Evolutionary conservation across 2,113 vertebrate genomes (phyloP).

Genomic region (Carollia perspicillata): DNA sequence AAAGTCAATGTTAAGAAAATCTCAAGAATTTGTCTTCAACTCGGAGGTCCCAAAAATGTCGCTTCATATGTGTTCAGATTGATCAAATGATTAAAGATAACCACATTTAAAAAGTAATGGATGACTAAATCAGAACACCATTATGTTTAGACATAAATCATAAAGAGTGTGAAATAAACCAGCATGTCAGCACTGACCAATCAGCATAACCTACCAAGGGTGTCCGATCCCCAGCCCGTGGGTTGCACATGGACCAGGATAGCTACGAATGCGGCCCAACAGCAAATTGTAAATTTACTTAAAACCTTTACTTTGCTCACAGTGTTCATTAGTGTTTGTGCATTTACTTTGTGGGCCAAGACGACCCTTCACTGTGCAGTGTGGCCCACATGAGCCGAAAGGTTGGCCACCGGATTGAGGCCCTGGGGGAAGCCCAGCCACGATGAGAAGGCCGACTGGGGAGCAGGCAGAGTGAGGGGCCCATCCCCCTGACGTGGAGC

Average conservation of each 20-base stretch:
- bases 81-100: neutral
- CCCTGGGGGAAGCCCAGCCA: neutral
- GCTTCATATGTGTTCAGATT: neutral
- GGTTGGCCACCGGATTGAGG: neutral
- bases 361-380: no score
- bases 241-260: no score
- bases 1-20: neutral
- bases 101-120: neutral
- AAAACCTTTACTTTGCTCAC: no score
- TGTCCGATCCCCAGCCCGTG: no score
- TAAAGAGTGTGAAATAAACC: neutral
- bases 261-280: no score
- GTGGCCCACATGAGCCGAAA: no score
- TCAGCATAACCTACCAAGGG: neutral
- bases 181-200: neutral
- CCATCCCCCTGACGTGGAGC: neutral
- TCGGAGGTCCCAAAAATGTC: neutral
- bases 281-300: no score
- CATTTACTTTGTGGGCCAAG: no score
- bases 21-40: neutral
- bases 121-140: neutral
- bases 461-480: neutral
- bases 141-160: neutral
- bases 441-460: neutral
- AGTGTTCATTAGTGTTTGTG: no score